These are phyloP conservation scores for Eulimnadia texana DNA, from an alignment of 1,140 invertebrate genomes.

Conservation along the genomic window DNA sequence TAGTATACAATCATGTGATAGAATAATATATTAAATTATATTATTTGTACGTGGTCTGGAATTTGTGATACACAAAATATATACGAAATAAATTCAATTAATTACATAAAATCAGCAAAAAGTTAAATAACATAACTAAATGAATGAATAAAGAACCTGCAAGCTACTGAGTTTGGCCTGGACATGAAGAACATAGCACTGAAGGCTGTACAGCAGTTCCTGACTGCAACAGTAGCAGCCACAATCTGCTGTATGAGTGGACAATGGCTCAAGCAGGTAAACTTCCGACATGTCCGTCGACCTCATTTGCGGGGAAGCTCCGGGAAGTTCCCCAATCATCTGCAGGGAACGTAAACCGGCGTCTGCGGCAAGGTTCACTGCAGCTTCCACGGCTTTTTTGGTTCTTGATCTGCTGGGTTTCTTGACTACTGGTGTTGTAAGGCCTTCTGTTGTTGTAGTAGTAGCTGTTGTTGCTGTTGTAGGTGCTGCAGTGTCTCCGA, in stretches of 20 bases:
- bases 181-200: not conserved
- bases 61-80: no score
- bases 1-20: no score
- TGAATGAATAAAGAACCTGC: no score
- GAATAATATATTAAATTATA: no score
- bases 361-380: not conserved
- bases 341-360: not conserved
- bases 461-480: no score
- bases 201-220: not conserved
- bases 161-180: not conserved
- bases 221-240: not conserved
- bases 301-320: not conserved
- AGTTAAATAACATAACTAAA: no score
- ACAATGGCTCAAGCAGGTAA: not conserved
- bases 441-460: no score
- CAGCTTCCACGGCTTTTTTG: not conserved
- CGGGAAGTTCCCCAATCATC: not conserved
- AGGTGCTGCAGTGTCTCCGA: no score
- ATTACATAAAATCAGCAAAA: no score
- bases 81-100: no score
- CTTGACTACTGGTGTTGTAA: not conserved
- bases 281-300: not conserved
- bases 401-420: not conserved
- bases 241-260: not conserved
- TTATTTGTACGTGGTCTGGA: no score